Evolutionary conservation across 2,113 vertebrate genomes (phyloP).

Genomic region (Nettapus auritus): DNA sequence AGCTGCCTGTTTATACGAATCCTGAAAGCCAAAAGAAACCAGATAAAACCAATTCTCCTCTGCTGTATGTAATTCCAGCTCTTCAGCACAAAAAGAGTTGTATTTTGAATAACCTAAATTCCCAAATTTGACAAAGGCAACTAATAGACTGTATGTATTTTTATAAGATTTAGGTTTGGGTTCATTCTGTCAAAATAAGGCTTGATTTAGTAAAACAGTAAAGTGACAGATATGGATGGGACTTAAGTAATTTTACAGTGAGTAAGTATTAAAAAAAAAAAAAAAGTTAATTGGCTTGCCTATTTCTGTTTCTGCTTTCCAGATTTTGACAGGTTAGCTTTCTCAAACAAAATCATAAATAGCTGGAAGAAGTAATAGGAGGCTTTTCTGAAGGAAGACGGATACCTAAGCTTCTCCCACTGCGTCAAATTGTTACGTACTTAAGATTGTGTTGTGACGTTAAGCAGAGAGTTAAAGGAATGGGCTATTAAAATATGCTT

Average conservation of each 20-base stretch:
- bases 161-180: background rate
- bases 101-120: background rate
- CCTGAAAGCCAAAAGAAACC: constrained; percentile 65
- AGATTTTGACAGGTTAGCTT: background rate
- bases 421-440: background rate
- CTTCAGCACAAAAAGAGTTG: background rate
- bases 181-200: background rate
- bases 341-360: background rate
- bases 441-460: background rate
- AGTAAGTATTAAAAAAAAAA: background rate
- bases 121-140: background rate
- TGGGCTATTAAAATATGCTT: background rate
- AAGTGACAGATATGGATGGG: background rate
- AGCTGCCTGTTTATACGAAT: constrained; percentile 88
- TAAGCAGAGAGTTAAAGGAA: background rate
- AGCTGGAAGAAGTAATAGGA: background rate
- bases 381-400: background rate
- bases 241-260: background rate
- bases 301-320: background rate
- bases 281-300: background rate
- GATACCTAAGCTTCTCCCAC: background rate
- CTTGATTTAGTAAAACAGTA: background rate
- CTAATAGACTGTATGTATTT: background rate
- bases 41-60: background rate
- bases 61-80: background rate